Percentiles rank a stretch among this genome's conserved stretches.
Conservation (phyloP, 2,888 invertebrate genomes). For the Doris montereyensis region DNA sequence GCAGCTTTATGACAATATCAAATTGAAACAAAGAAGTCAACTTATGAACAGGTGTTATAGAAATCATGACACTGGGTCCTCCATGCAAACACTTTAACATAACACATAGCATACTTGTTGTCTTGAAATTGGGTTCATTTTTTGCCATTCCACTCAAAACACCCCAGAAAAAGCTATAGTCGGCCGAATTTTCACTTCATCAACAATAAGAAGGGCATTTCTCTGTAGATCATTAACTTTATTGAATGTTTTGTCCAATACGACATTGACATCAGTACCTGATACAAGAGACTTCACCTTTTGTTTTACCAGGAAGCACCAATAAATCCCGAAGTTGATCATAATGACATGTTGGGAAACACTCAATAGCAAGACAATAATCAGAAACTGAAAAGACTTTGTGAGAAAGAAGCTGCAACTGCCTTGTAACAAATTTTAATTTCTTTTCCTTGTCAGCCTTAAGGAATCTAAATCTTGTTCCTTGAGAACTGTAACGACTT, state of each 20-base stretch:
- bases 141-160: background rate
- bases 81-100: background rate
- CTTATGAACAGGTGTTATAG: background rate
- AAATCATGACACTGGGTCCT: background rate
- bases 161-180: background rate
- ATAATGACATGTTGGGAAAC: background rate
- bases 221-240: background rate
- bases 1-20: background rate
- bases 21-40: background rate
- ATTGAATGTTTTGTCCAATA: background rate
- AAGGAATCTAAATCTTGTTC: too few relatives aligned
- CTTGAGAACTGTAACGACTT: too few relatives aligned
- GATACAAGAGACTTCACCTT: background rate
- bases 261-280: background rate
- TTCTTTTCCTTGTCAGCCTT: too few relatives aligned
- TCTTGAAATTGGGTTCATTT: background rate
- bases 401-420: too few relatives aligned
- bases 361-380: too few relatives aligned
- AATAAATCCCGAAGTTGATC: background rate
- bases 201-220: background rate
- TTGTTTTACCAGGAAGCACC: background rate
- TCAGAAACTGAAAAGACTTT: too few relatives aligned
- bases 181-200: background rate
- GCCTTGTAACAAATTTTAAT: too few relatives aligned
- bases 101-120: too few relatives aligned